These are phyloP conservation scores for Acinonyx jubatus DNA, from an alignment of 2,113 vertebrate genomes.

Conservation along the genomic window DNA sequence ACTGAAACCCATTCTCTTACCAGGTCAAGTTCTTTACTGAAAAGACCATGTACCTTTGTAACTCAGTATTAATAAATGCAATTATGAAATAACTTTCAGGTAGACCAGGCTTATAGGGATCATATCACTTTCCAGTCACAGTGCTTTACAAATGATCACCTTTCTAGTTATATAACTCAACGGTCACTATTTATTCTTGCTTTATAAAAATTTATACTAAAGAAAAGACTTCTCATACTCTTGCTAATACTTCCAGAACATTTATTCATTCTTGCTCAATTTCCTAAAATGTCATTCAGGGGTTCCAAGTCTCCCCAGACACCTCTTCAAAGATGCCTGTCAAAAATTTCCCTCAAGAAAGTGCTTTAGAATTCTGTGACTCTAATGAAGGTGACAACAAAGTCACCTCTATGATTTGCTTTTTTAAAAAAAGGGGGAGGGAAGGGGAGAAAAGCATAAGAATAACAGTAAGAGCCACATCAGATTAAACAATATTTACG, in stretches of 20 bases:
- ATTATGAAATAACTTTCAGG: conserved; percentile 22
- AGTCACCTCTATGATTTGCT: conserved; percentile 46
- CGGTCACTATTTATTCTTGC: background rate
- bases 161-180: background rate
- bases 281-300: conserved; percentile 22
- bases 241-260: background rate
- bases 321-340: conserved; percentile 35
- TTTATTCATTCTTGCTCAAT: conserved; percentile 30
- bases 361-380: conserved; percentile 21
- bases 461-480: background rate
- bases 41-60: background rate
- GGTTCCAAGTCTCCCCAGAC: background rate
- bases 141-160: background rate
- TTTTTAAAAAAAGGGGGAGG: background rate
- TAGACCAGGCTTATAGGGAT: background rate
- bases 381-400: background rate
- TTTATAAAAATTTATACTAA: conserved; percentile 24
- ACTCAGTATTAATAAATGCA: background rate
- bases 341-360: conserved; percentile 40
- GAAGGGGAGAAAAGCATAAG: background rate
- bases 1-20: conserved; percentile 19
- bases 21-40: background rate
- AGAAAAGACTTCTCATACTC: background rate
- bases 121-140: background rate
- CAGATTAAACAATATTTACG: background rate